Conservation (phyloP, 2,113 vertebrate species). For the Antennarius striatus region DNA sequence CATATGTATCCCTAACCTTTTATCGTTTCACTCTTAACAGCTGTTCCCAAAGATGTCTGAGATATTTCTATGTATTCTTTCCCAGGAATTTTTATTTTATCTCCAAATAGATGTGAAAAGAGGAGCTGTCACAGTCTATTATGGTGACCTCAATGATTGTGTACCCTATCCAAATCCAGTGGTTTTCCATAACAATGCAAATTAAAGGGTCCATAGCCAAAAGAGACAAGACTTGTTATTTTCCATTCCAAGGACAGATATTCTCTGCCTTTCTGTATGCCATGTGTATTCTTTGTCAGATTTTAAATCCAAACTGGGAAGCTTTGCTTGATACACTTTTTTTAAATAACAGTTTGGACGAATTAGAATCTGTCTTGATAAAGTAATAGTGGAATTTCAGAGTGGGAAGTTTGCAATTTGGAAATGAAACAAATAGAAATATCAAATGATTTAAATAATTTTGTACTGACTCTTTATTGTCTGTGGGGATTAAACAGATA, state of each 20-base stretch:
- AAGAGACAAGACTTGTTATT: conserved; percentile 74
- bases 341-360: conserved; percentile 49
- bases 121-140: conserved; percentile 78
- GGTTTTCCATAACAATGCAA: conserved; percentile 80
- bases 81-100: conserved; percentile 77
- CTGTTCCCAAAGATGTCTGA: conserved; percentile 53
- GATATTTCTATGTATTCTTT: conserved; percentile 63
- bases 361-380: conserved; percentile 55
- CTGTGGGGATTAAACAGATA: too few relatives aligned
- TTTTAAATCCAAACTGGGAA: conserved; percentile 64
- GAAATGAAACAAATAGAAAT: conserved; percentile 8
- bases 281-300: conserved; percentile 62
- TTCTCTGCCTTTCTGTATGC: conserved; percentile 67
- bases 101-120: conserved; percentile 75
- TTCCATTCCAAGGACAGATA: conserved; percentile 65
- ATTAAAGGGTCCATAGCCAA: conserved; percentile 74
- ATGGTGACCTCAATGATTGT: conserved; percentile 76
- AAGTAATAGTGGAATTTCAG: conserved; percentile 26
- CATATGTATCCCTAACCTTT: conserved; percentile 16
- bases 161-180: conserved; percentile 76
- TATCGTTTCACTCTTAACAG: conserved; percentile 47
- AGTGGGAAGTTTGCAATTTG: conserved; percentile 7
- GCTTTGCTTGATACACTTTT: conserved; percentile 49
- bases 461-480: too few relatives aligned
- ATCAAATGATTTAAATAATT: too few relatives aligned